Evolutionary conservation across 2,113 vertebrate genomes (phyloP).

Genomic region (Psilopogon haemacephalus): DNA sequence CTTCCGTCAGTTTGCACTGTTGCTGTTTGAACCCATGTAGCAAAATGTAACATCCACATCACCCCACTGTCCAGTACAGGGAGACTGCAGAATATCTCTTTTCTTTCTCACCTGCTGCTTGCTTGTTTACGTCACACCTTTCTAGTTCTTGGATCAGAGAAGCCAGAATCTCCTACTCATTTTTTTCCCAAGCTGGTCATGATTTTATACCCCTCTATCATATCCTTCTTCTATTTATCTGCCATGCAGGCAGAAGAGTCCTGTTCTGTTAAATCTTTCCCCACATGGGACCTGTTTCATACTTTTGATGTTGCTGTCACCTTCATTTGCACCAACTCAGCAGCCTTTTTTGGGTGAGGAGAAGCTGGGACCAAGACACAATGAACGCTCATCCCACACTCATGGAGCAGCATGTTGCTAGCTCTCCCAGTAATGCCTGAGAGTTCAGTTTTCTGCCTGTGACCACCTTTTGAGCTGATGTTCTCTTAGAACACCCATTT

Average conservation of each 20-base stretch:
- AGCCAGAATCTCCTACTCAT: not conserved
- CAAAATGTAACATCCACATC: rapidly evolving
- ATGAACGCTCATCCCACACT: not conserved
- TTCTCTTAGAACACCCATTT: not conserved
- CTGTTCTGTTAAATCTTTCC: not conserved
- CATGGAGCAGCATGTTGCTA: not conserved
- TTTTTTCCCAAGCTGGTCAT: conserved; percentile 18
- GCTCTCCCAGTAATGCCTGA: not conserved
- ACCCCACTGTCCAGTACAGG: rapidly evolving
- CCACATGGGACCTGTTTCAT: not conserved
- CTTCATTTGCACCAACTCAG: not conserved
- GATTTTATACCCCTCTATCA: conserved; percentile 24
- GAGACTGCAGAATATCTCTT: not conserved
- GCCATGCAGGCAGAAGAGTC: not conserved
- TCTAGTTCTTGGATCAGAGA: not conserved
- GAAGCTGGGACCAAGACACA: rapidly evolving
- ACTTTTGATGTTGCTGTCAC: conserved; percentile 27
- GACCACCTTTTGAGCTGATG: rapidly evolving
- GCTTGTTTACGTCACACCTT: not conserved
- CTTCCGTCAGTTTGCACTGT: not conserved
- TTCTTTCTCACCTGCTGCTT: not conserved
- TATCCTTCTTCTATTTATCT: conserved; percentile 53
- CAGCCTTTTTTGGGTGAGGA: not conserved
- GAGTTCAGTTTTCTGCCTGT: not conserved
- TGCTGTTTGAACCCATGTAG: rapidly evolving